Conservation (phyloP, 2,888 invertebrate species). For the Latrodectus hesperus region DNA sequence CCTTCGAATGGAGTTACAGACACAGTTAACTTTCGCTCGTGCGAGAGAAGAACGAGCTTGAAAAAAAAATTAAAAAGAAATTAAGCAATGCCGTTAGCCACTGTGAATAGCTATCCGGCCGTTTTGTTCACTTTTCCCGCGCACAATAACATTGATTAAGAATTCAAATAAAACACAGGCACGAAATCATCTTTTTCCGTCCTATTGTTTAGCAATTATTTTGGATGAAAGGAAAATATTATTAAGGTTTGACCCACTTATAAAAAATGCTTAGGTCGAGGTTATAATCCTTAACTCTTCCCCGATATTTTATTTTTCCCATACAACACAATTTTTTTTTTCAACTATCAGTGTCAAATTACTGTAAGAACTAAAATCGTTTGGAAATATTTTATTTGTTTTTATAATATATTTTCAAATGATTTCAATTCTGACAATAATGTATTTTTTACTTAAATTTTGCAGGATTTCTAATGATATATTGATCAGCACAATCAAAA, state of each 20-base stretch:
- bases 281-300: background rate
- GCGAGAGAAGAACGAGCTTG: background rate
- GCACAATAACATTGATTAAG: conserved; percentile 51
- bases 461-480: too few species aligned
- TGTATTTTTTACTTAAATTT: too few species aligned
- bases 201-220: conserved; percentile 49
- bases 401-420: too few species aligned
- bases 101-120: conserved; percentile 45
- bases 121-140: conserved; percentile 6
- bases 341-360: conserved; percentile 8
- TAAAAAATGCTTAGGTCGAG: conserved; percentile 55
- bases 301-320: background rate
- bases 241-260: conserved; percentile 45
- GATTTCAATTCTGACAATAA: too few species aligned
- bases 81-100: conserved; percentile 13
- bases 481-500: too few species aligned
- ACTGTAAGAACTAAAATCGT: background rate
- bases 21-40: too few species aligned
- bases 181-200: conserved; percentile 30
- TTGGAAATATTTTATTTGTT: too few species aligned
- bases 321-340: background rate
- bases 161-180: conserved; percentile 29
- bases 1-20: background rate
- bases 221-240: conserved; percentile 16
- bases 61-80: background rate